Percentiles rank a stretch among this genome's conserved stretches.
These are phyloP conservation scores for Metellina segmentata DNA, from an alignment of 2,888 invertebrate species.

Conservation along the genomic window DNA sequence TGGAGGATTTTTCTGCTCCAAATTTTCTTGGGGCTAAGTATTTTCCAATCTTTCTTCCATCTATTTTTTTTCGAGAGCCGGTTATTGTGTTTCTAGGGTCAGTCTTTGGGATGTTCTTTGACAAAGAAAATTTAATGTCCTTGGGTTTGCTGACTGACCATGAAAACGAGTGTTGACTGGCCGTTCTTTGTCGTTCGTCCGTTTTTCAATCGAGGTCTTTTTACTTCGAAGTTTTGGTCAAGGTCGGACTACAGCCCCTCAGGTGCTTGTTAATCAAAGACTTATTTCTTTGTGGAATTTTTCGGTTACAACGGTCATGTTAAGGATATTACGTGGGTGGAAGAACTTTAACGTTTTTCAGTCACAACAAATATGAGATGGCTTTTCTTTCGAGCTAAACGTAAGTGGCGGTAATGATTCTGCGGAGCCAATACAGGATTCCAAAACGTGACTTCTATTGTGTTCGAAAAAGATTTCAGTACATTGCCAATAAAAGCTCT, in stretches of 20 bases:
- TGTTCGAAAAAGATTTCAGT: no score
- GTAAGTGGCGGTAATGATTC: no score
- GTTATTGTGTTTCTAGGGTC: neutral
- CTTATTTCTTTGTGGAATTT: neutral
- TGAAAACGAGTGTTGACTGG: conserved; percentile 19
- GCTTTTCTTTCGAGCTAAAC: no score
- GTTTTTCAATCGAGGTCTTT: conserved; percentile 7
- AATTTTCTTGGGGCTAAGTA: neutral
- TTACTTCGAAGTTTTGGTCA: neutral
- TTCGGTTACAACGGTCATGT: neutral
- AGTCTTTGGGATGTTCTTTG: neutral
- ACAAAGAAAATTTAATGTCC: conserved; percentile 10
- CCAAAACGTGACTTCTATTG: no score
- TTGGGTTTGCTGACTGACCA: conserved; percentile 8
- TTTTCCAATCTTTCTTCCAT: neutral
- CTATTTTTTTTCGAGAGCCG: neutral
- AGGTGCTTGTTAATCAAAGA: neutral
- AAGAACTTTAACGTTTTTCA: neutral
- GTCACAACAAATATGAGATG: no score
- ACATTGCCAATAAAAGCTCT: no score
- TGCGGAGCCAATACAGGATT: no score
- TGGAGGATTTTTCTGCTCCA: neutral
- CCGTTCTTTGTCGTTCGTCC: neutral
- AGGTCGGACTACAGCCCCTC: neutral
- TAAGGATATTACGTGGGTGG: neutral